Base-by-base conservation (phyloP, 35 echinoderm and acorn worm genomes). In the Hemicentrotus pulcherrimus region DNA sequence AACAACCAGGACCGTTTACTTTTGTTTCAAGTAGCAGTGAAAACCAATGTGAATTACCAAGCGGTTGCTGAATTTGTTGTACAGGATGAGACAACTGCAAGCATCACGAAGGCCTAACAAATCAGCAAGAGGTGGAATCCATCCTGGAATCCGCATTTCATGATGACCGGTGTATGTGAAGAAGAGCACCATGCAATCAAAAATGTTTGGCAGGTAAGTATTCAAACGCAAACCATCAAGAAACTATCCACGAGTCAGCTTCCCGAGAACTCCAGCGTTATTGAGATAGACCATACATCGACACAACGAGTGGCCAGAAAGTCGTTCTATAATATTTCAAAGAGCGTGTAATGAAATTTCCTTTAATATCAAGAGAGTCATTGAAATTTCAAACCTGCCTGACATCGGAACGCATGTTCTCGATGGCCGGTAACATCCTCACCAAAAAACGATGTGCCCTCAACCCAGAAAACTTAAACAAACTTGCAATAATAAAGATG, bases 101-200 rank as follows among this genome's bases (percentile, higher is more conserved):
- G 32, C 48, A 95, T 95, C 58, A 95, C 71, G 15, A 47, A 95
- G 47, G 94, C 94, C 22, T 48, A 90, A 14, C 16, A 89, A n/a
- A 88, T 95, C 35, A 18, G 90, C 6, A 46, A 95, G 33, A 46
- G 52, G 33, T 95, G 86, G 86, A 89, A 90, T 89, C 94, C 94
- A 47, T 32, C 32, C 0, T 95, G 94, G 94, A 46, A 28, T 5
- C 94, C 94, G 0, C 30, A 48, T n/a, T 85, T 88, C 47, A 86
- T 88, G 33, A 95, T 95, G 94, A 88, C 94, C 6, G 94, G 90
- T 46, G 90, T 85, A 12, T 47, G 24, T 89, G 94, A 95, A 31
- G 16, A 48, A 11, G 47, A 95, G 47, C 90, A 90, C 50, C 47
- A 60, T 95, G 94, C 94, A 2, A 50, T 95, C 55, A 86, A 95